Base-by-base conservation (phyloP, 2,797 vertebrate species). In the Poecilia gillii region DNA sequence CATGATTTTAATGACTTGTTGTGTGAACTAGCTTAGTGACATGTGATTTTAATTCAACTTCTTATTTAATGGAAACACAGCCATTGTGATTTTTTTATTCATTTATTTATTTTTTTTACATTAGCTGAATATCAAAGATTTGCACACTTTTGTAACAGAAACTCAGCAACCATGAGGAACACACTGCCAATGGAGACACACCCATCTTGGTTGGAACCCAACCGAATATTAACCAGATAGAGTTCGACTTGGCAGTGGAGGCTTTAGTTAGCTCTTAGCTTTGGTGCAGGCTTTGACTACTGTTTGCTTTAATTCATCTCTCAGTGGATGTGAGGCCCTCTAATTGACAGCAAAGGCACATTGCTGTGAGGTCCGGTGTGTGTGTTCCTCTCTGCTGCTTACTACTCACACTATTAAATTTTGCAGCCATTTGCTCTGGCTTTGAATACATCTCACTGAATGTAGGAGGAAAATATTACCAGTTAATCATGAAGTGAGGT, bases 401-500 rank as follows among this genome's bases (percentile, higher is more conserved):
- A n/a, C 23, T 81, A 76, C 13, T 79, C 46, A 64, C 43, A 43
- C 75, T 70, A 47, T 14, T 23, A 33, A 23, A 25, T 53, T 51
- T 72, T 72, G 3, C 39, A 72, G 74, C 49, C 81, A 49, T 75
- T 73, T 39, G 28, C 46, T 20, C 43, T 41, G 11, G 36, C 71
- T 84, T 66, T 74, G 43, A 53, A 70, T 74, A 73, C 75, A 75
- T 25, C 79, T 72, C 7, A 72, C 66, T 88, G 86, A 78, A 85
- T 53, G 83, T 64, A 75, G 47, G 77, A 85, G 75, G 87, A 85
- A 76, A 75, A 89, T 89, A 91, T 91, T 90, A 91, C 90, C 88
- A 76, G 87, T 92, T 89, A 90, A 93, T 94, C 88, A 90, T 66
- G 77, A 82, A 90, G 86, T 74, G 81, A 84, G 87, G 85, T 76